Base-by-base conservation (phyloP, 2,797 vertebrate genomes). In the Sphaeramia orbicularis region DNA sequence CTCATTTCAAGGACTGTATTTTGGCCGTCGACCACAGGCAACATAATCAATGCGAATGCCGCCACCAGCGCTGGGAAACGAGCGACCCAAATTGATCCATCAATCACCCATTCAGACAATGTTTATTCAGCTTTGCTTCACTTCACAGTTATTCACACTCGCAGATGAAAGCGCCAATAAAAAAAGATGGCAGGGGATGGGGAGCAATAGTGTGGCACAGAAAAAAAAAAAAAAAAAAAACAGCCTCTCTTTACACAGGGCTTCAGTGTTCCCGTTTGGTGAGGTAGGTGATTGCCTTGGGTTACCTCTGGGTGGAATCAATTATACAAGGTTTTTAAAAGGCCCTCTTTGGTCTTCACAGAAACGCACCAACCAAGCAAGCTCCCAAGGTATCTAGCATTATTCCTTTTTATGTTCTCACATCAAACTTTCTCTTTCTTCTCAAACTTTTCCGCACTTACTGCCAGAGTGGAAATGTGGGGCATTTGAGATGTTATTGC, bases 321-420 rank as follows among this genome's bases (percentile, higher is more conserved):
- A 88, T 91, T 91, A 89, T 89, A 85, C 78, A 88, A 51, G 74
- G 66, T 68, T 84, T 86, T 87, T 85, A 74, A 86, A 89, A 85
- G 77, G 63, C 62, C 53, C 55, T 58, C 78, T 91, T 86, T 85
- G 77, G 74, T 91, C 83, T 89, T 79, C 70, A 79, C 77, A 83
- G 76, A 55, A 78, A 79, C 37, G 75, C 38, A 1, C 7, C 54
- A 72, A 80, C 76, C 32, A 27, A 83, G 75, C 73, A 59, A 72
- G 74, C 77, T 89, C 87, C 84, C 43, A 43, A 74, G 81, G 80
- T 83, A 65, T 74, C 63, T 52, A 50, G 59, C 51, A 80, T 81
- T 78, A 78, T 86, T 84, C 78, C 65, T 78, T 86, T 90, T 92
- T 72, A 92, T 88, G 85, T 85, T 78, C 44, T 32, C 42, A 84